Evolutionary conservation across 1,140 invertebrate genomes (phyloP).

Genomic region (Microplitis mediator): DNA sequence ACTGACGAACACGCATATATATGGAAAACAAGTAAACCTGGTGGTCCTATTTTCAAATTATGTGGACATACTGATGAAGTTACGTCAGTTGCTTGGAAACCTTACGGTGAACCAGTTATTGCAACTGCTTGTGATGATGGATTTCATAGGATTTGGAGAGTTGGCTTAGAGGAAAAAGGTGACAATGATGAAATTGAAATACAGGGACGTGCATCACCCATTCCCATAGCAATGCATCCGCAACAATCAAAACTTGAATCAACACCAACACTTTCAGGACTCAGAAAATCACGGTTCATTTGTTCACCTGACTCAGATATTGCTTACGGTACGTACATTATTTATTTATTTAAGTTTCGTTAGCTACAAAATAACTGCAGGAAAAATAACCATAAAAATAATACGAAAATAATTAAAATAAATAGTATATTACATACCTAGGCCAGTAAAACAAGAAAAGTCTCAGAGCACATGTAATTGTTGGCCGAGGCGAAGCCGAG

Average conservation of each 20-base stretch:
- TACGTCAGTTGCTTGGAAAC: conserved; percentile 81
- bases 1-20: conserved; percentile 84
- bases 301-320: neutral
- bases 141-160: conserved; percentile 76
- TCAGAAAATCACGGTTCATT: conserved; percentile 15
- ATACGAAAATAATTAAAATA: too few relatives aligned
- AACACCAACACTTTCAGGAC: conserved; percentile 41
- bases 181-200: conserved; percentile 60
- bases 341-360: neutral
- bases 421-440: too few relatives aligned
- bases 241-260: conserved; percentile 41
- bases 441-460: too few relatives aligned
- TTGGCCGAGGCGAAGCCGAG: too few relatives aligned
- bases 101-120: conserved; percentile 63
- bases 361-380: neutral
- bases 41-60: conserved; percentile 70
- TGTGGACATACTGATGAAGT: conserved; percentile 82
- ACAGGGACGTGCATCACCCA: conserved; percentile 64
- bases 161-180: conserved; percentile 64
- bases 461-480: too few relatives aligned
- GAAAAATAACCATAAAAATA: neutral
- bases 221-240: conserved; percentile 36
- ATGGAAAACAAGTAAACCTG: conserved; percentile 74
- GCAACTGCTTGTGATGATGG: conserved; percentile 84
- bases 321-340: conserved; percentile 40